These are phyloP conservation scores for Sinocyclocheilus grahami DNA, from an alignment of 2,113 vertebrate species.

Conservation along the genomic window DNA sequence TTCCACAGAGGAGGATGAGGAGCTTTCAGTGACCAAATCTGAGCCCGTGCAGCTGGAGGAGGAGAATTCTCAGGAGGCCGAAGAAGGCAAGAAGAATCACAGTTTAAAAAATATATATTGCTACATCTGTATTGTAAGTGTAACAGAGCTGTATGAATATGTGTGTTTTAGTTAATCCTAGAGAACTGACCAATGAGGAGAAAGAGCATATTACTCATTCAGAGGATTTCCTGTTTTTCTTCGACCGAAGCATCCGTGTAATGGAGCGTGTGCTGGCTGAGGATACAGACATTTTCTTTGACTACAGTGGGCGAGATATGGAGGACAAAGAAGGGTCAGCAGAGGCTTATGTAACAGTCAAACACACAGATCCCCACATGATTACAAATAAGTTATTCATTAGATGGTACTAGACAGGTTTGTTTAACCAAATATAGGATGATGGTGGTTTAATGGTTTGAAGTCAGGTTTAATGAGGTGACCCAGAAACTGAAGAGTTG, in stretches of 20 bases:
- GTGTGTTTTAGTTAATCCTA: conserved; percentile 77
- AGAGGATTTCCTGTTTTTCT: conserved; percentile 88
- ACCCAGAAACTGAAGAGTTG: conserved; percentile 11
- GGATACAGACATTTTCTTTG: conserved; percentile 88
- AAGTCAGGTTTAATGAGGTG: conserved; percentile 13
- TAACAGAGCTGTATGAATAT: background rate
- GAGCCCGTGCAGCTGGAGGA: conserved; percentile 76
- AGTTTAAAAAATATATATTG: background rate
- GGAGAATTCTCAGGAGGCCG: conserved; percentile 77
- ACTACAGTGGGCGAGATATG: conserved; percentile 86
- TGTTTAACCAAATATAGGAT: background rate
- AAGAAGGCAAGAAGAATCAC: conserved; percentile 75
- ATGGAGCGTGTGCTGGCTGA: conserved; percentile 86
- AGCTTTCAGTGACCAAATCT: conserved; percentile 79
- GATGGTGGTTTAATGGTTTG: background rate
- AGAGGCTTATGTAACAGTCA: background rate
- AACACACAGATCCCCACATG: background rate
- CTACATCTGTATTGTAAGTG: background rate
- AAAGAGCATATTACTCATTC: conserved; percentile 87
- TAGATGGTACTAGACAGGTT: background rate
- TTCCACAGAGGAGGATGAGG: conserved; percentile 83
- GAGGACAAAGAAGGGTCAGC: conserved; percentile 86
- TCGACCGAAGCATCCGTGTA: conserved; percentile 84
- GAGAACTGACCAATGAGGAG: conserved; percentile 88
- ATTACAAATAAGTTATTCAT: background rate